phyloP scores from a whole-genome alignment of 2,797 vertebrate genomes.

The Lagorchestes hirsutus region DNA sequence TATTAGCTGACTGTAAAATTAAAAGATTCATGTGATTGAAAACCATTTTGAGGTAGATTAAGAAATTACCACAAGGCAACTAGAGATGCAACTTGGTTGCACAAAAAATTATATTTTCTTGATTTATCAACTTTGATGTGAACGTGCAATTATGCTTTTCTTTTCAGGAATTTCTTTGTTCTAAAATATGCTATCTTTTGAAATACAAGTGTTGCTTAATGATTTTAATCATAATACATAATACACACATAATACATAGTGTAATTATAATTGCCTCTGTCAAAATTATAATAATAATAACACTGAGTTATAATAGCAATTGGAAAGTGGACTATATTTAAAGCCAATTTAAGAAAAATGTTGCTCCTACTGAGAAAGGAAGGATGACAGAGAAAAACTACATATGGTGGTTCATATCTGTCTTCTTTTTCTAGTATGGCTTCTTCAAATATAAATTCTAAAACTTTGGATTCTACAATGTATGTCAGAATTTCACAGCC shows the following conservation, averaged over 20 bases:
- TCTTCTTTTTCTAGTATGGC: not conserved
- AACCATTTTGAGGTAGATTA: not conserved
- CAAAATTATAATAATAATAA: not conserved
- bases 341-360: not conserved
- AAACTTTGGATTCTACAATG: not conserved
- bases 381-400: not conserved
- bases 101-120: not conserved
- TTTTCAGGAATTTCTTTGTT: slow-evolving; percentile 27
- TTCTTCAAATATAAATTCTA: not conserved
- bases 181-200: slow-evolving; percentile 3
- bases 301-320: not conserved
- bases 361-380: not conserved
- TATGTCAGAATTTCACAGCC: not conserved
- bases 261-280: not conserved
- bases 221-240: slow-evolving; percentile 17
- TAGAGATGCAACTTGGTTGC: not conserved
- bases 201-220: slow-evolving; percentile 17
- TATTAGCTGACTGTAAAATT: not conserved
- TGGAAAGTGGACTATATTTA: not conserved
- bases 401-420: not conserved
- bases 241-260: too few species aligned
- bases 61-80: not conserved
- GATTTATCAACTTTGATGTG: not conserved
- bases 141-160: slow-evolving; percentile 11
- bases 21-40: not conserved